Base-by-base conservation (phyloP, 2,797 vertebrate species). In the Pitangus sulphuratus region DNA sequence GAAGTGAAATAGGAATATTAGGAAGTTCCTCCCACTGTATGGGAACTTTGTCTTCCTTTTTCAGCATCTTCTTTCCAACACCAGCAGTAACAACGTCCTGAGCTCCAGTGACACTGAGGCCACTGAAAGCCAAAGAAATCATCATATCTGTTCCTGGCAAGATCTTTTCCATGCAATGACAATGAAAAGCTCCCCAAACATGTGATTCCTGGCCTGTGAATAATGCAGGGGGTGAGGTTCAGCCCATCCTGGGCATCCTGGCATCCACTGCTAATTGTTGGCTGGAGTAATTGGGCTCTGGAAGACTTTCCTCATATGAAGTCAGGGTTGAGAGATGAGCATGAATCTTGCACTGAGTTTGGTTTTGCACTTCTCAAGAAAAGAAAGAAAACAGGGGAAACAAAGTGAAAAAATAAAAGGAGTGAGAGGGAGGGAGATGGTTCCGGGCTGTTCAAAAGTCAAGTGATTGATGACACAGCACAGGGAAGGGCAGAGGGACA, bases 121-220 rank as follows among this genome's bases (percentile, higher is more conserved):
- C 1, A 1, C 2, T 2, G 57, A 31, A 75, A 54, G 10, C 24
- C 37, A 37, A 24, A 25, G 7, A 56, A 85, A 15, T 2, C 18
- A 13, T 1, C 0, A 2, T 17, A 33, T 39, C 25, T 62, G 15
- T 3, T 42, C 42, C 35, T 24, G 14, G 12, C 19, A 42, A 42
- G 42, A 40, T 3, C 2, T 0, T 21, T 31, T 16, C 75, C 50
- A 8, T 6, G n/a, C 35, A 60, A 1, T 2, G 35, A 57, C 35
- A 56, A 51, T 0, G 3, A 19, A 81, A 35, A 70, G 1, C 31
- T 28, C 30, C 37, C 45, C 19, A 14, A 39, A 2, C 5, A 3
- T 3, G 19, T 2, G 3, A 18, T 56, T 89, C 33, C 61, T 84
- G 40, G 26, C 74, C 80, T 39, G 28, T n/a, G 8, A 31, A 22